phyloP scores from a whole-genome alignment of 2,797 vertebrate species.

The Microctenopoma steveboyesi region DNA sequence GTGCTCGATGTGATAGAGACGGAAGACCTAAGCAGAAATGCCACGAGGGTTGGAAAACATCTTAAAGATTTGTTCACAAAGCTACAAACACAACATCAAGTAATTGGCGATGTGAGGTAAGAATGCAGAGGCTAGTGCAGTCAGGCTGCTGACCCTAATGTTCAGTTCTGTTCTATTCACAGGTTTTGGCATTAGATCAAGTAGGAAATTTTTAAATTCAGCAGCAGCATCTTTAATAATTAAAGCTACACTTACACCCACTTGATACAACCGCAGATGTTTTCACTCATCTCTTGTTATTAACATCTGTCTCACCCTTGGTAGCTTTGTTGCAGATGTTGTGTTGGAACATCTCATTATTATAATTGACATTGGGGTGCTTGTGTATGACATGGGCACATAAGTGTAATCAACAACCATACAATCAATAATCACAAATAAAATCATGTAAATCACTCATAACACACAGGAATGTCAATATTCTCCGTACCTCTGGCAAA shows the following conservation, averaged over 20 bases:
- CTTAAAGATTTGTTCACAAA: constrained; percentile 85
- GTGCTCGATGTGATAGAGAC: constrained; percentile 91
- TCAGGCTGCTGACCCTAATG: neutral
- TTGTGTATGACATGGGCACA: neutral
- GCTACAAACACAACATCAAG: constrained; percentile 85
- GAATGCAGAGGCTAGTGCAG: neutral
- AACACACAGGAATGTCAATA: too few relatives aligned
- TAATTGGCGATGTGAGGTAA: constrained; percentile 94
- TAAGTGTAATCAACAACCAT: neutral
- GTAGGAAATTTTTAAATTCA: too few relatives aligned
- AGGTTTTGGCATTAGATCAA: too few relatives aligned
- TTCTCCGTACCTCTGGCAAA: too few relatives aligned
- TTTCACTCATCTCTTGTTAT: neutral
- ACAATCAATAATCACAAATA: neutral
- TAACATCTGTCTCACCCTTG: neutral
- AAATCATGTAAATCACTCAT: too few relatives aligned
- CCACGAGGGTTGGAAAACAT: constrained; percentile 85
- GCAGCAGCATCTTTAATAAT: neutral
- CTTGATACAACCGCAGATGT: too few relatives aligned
- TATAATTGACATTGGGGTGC: neutral
- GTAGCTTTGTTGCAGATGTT: neutral
- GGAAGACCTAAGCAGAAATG: constrained; percentile 88
- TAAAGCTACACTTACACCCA: neutral
- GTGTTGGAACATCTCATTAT: neutral
- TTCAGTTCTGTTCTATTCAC: neutral